Percentiles rank a stretch among this genome's conserved stretches.
phyloP scores from a whole-genome alignment of 2,797 vertebrate species.

The Dicrostonyx torquatus region DNA sequence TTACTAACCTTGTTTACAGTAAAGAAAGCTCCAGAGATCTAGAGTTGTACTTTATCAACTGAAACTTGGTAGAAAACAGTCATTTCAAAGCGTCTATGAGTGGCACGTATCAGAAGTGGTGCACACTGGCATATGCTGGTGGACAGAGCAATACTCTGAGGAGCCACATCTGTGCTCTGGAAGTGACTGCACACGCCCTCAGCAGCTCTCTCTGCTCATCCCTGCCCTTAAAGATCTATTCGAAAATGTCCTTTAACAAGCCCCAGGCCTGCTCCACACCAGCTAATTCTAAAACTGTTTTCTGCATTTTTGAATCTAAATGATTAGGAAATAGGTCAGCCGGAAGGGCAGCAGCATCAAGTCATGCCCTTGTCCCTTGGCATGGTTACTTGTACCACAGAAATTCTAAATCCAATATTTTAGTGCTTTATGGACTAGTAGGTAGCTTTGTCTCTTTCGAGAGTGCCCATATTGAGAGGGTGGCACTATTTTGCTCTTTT shows the following conservation, averaged over 20 bases:
- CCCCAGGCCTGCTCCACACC: too few relatives aligned
- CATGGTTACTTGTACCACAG: not conserved
- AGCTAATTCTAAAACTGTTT: not conserved
- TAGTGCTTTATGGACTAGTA: not conserved
- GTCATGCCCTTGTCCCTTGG: not conserved
- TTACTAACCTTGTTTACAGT: not conserved
- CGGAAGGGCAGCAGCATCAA: not conserved
- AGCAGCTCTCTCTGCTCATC: not conserved
- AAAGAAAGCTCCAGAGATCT: not conserved
- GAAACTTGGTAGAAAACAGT: not conserved
- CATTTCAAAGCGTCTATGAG: not conserved
- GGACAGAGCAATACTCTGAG: not conserved
- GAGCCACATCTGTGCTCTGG: not conserved
- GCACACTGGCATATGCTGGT: not conserved
- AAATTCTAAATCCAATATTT: constrained; percentile 33
- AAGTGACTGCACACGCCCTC: too few relatives aligned
- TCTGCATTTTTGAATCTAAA: not conserved
- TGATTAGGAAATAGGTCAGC: not conserved
- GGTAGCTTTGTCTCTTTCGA: constrained; percentile 3
- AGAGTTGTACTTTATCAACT: not conserved
- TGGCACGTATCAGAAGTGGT: too few relatives aligned
- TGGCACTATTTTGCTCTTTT: not conserved
- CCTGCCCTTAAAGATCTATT: not conserved
- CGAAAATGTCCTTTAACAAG: not conserved
- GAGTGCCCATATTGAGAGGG: not conserved